phyloP scores from a whole-genome alignment of 1,140 invertebrate species.

The Ostrea edulis region DNA sequence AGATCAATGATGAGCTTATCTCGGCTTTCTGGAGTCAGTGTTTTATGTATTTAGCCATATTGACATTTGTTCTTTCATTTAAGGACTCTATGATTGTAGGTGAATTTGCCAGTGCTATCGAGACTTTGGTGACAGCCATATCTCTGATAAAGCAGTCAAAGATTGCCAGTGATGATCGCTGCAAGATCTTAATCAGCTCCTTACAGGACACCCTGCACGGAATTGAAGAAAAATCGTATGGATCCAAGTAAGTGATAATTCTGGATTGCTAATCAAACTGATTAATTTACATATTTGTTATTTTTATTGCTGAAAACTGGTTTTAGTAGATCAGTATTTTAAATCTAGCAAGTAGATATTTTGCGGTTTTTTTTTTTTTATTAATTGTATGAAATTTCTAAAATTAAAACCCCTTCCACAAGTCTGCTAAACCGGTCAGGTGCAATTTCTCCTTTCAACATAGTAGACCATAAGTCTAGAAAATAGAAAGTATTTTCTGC shows the following conservation, averaged over 20 bases:
- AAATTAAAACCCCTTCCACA: background rate
- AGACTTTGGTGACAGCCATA: slow-evolving; percentile 98
- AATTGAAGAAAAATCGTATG: slow-evolving; percentile 97
- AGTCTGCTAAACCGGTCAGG: too few relatives aligned
- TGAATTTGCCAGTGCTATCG: slow-evolving; percentile 98
- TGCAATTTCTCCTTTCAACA: too few relatives aligned
- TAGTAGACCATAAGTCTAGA: too few relatives aligned
- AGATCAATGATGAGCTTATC: background rate
- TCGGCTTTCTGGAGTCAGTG: too few relatives aligned
- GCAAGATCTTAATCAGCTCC: slow-evolving; percentile 98
- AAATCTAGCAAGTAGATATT: background rate
- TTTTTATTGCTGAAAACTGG: background rate
- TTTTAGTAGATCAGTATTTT: too few relatives aligned
- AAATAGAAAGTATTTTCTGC: too few relatives aligned
- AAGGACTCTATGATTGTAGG: slow-evolving; percentile 80
- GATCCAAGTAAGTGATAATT: slow-evolving; percentile 81
- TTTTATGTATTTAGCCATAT: background rate
- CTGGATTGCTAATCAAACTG: too few relatives aligned
- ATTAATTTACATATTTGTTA: too few relatives aligned
- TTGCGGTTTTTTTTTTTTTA: too few relatives aligned
- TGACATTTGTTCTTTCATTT: background rate
- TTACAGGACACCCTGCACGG: slow-evolving; percentile 97
- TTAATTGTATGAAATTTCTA: background rate
- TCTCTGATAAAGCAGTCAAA: slow-evolving; percentile 99
- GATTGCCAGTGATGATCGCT: slow-evolving; percentile 97